A percentile compares a stretch with the other conserved stretches of the same genome.
Evolutionary conservation across 2,797 vertebrate genomes (phyloP).

Genomic region (Erethizon dorsatum): DNA sequence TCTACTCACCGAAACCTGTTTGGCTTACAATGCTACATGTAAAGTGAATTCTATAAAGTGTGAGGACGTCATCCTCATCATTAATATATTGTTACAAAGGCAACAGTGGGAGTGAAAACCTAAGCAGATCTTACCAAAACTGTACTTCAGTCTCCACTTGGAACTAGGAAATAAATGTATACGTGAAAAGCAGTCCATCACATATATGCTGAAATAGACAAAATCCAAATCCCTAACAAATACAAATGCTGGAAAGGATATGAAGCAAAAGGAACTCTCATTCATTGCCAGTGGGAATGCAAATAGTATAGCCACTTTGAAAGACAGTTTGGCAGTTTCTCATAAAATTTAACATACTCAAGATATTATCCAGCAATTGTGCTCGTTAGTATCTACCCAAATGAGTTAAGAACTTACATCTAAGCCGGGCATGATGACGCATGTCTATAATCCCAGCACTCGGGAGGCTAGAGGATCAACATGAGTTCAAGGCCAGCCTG

Average conservation of each 20-base stretch:
- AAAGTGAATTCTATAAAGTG: neutral
- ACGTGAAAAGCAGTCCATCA: neutral
- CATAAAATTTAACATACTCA: neutral
- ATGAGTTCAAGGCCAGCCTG: neutral
- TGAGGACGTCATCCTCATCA: neutral
- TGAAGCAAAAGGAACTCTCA: neutral
- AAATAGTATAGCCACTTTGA: neutral
- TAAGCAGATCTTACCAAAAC: conserved; percentile 6
- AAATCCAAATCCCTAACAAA: conserved; percentile 38
- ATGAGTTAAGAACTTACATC: neutral
- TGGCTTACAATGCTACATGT: neutral
- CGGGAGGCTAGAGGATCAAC: neutral
- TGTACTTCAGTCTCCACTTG: conserved; percentile 5
- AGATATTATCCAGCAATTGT: neutral
- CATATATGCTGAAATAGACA: neutral
- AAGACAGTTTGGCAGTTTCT: neutral
- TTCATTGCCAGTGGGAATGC: neutral
- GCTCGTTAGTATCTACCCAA: neutral
- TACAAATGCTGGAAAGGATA: neutral
- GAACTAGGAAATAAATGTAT: neutral
- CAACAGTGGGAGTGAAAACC: neutral
- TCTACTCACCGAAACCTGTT: neutral
- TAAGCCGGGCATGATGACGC: neutral
- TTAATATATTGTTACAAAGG: neutral
- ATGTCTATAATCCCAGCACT: neutral